Conservation (phyloP, 2,113 vertebrate genomes). For the Geothlypis trichas region DNA sequence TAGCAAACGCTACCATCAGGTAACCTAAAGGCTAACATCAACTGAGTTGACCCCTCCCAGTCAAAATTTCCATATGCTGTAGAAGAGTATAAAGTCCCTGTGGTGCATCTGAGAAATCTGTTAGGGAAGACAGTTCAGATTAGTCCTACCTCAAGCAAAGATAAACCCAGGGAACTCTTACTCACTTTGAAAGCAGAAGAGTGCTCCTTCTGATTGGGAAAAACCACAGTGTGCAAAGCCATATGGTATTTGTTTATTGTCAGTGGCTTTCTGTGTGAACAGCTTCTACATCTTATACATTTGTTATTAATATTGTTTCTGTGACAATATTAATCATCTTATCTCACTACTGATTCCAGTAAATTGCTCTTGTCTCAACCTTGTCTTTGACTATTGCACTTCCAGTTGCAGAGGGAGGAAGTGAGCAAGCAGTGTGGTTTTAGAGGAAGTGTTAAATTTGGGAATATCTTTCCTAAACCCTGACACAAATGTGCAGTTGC, state of each 20-base stretch:
- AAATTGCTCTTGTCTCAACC: not conserved
- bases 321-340: not conserved
- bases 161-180: not conserved
- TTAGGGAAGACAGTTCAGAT: not conserved
- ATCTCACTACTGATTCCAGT: not conserved
- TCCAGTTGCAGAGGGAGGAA: not conserved
- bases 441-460: not conserved
- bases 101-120: not conserved
- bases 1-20: not conserved
- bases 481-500: not conserved
- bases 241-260: not conserved
- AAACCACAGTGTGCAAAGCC: not conserved
- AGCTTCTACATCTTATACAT: not conserved
- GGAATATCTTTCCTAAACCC: not conserved
- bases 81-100: not conserved
- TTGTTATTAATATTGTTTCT: not conserved
- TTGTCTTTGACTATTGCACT: not conserved
- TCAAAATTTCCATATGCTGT: not conserved
- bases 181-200: not conserved
- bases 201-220: not conserved
- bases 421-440: not conserved
- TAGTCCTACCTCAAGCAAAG: not conserved
- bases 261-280: not conserved
- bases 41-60: not conserved
- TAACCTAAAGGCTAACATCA: not conserved